Evolutionary conservation across 2,888 invertebrate genomes (phyloP), one percentile per base, ranked within the genome.

Genomic region (Empis stercorea): DNA sequence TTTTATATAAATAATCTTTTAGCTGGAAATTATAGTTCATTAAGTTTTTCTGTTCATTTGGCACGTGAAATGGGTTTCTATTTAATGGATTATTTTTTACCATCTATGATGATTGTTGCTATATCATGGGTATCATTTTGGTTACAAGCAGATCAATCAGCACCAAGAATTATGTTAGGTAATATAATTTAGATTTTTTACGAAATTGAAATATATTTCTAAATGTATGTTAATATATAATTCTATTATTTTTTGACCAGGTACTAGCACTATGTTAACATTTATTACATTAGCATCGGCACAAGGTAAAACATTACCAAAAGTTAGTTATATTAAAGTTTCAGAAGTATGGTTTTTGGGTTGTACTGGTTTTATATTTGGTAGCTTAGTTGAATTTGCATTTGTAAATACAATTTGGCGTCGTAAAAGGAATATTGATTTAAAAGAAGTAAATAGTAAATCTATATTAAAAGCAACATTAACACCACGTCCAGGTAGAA

Each of bases 41-140:
- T 87, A 15, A 80, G 80, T 49, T 86, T 89, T 59, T 81, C 83
- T 4, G 86, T 88, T 57, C 81, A 83, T 59, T 67, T 89, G 41
- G 80, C 81, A 1, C 76, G 87, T 41, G 87, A 87, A 71, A 84
- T 87, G 54, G 88, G 88, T 23, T 88, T 84, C 63, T 89, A 89
- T 63, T 74, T 89, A 52, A 84, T 89, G 83, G 88, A 89, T 59
- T 89, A 87, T 62, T 89, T 87, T 57, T 76, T 89, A 52, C 89
- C 89, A 3, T 88, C 88, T 9, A 86, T 88, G 73, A 76, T 89
- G 62, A 79, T 89, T 57, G 88, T 89, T 3, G 81, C 82, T 7
- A 85, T 86, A 58, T 88, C 88, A 0, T 89, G 88, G 88, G 87
- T 89, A 11, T 85, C 88, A 1, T 89, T 89, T 63, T 89, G 88